Conservation (phyloP, 2,113 vertebrate genomes). For the Pandion haliaetus region DNA sequence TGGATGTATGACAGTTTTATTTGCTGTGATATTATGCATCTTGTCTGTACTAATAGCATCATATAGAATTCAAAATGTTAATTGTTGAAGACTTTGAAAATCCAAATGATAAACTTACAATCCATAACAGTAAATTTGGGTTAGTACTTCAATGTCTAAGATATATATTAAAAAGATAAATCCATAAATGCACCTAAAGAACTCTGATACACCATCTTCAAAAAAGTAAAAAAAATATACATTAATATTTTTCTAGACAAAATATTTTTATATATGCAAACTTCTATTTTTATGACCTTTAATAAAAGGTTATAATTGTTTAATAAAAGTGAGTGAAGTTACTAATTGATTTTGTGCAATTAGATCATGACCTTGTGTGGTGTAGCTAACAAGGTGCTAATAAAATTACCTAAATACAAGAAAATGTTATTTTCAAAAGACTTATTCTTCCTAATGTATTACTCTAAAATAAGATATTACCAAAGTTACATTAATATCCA, state of each 20-base stretch:
- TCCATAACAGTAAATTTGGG: background rate
- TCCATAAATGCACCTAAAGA: background rate
- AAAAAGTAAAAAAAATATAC: background rate
- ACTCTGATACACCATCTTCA: background rate
- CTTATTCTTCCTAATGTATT: background rate
- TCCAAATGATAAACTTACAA: background rate
- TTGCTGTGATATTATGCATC: background rate
- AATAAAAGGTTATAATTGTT: background rate
- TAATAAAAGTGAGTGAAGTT: background rate
- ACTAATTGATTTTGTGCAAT: background rate
- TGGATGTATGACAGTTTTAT: background rate
- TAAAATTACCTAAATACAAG: background rate
- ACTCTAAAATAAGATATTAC: background rate
- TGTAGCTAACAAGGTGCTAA: background rate
- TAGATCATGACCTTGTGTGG: background rate
- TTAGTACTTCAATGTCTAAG: background rate
- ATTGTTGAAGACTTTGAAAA: background rate
- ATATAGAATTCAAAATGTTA: background rate
- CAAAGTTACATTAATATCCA: background rate
- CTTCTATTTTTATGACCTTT: background rate
- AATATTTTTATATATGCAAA: background rate
- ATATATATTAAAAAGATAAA: background rate
- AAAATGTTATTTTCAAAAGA: background rate
- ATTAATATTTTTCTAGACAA: background rate
- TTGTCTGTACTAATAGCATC: background rate